Conservation (phyloP, 2,113 vertebrate genomes). For the Mustela lutreola region DNA sequence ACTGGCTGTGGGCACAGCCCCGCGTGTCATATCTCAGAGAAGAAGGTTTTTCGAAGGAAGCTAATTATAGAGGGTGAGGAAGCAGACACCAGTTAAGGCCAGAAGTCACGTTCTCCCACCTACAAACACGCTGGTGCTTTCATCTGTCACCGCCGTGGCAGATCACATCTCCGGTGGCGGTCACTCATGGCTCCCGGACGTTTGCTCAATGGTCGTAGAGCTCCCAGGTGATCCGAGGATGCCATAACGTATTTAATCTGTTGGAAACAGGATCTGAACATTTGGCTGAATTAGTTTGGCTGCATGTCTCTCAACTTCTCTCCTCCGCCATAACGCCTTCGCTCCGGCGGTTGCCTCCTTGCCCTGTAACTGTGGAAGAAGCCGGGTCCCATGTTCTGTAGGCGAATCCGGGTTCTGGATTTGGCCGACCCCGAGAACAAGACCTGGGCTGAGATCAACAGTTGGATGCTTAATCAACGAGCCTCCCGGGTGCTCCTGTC, state of each 20-base stretch:
- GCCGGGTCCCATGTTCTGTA: rapidly evolving
- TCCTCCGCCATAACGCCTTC: too few species aligned
- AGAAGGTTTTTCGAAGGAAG: neutral
- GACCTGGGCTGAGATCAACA: neutral
- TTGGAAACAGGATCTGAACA: too few species aligned
- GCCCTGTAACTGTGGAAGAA: neutral
- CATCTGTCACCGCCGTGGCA: rapidly evolving
- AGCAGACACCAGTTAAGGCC: neutral
- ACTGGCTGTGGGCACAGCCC: rapidly evolving
- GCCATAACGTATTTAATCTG: rapidly evolving
- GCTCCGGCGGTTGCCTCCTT: neutral
- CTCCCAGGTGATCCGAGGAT: neutral
- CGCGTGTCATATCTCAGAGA: neutral
- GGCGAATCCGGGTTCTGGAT: neutral
- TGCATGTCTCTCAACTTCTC: rapidly evolving
- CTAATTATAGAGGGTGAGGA: neutral
- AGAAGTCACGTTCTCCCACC: neutral
- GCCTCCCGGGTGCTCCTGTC: neutral
- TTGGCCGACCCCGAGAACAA: neutral
- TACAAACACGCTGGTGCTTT: neutral
- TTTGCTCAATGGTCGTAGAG: rapidly evolving
- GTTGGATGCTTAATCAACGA: neutral
- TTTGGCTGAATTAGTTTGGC: too few species aligned
- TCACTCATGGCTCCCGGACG: rapidly evolving
- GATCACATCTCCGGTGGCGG: rapidly evolving